phyloP scores from a whole-genome alignment of 2,113 vertebrate species.

The Peromyscus maniculatus region DNA sequence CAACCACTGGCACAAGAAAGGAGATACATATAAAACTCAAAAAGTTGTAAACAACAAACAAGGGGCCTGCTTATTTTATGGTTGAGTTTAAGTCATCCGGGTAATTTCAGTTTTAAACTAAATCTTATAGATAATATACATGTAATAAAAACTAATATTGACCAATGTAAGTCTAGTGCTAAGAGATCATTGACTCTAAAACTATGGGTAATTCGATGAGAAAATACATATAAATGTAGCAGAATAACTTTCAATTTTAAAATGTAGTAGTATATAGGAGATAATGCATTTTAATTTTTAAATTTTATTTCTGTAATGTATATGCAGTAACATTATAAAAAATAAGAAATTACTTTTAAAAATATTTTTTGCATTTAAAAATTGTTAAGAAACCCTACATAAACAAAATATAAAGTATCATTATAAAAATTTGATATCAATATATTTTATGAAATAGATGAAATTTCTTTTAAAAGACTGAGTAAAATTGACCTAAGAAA shows the following conservation, averaged over 20 bases:
- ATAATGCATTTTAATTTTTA: neutral
- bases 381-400: neutral
- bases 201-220: neutral
- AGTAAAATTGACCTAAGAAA: neutral
- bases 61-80: neutral
- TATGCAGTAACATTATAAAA: neutral
- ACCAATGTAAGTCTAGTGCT: neutral
- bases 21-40: neutral
- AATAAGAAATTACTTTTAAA: neutral
- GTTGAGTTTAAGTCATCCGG: neutral
- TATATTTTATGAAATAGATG: neutral
- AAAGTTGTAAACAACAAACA: neutral
- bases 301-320: neutral
- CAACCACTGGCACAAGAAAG: neutral
- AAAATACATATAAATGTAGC: neutral
- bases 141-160: neutral
- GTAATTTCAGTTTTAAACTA: neutral
- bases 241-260: neutral
- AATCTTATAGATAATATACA: neutral
- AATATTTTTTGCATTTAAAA: no score
- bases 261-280: neutral
- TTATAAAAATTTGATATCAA: neutral
- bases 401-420: neutral
- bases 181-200: accelerated
- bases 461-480: neutral